Base-by-base conservation (phyloP, 2,888 invertebrate genomes). In the Cephus pygmeus region DNA sequence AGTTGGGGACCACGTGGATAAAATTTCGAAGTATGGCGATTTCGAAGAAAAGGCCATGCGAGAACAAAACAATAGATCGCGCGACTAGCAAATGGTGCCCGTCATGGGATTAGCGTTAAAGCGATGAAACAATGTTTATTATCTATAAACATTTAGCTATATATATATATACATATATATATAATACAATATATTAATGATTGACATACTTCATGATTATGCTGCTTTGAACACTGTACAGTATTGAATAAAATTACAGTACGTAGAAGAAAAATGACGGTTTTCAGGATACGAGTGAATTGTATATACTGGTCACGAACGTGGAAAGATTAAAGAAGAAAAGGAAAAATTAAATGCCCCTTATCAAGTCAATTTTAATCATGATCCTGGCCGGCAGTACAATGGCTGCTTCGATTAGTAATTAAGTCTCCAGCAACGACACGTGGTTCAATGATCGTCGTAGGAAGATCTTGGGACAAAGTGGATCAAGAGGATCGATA, bases 201-300 rank as follows among this genome's bases (percentile, higher is more conserved):
- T 15, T 6, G 34, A 73, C 73, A 34, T 82, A 79, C 80, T 77
- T 85, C 79, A 82, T 69, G 56, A 83, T 83, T 86, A 83, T 85
- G 80, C 83, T 85, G 86, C 87, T 87, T 87, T 81, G 79, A 87
- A 87, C 83, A 86, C 83, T 87, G 87, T 87, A 87, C 87, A 87
- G 86, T 85, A 83, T 85, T 83, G 85, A 87, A 87, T 86, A 86
- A 87, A 87, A 86, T 83, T 83, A 84, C 83, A 84, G 81, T 83
- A 79, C 83, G 83, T 87, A 83, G 84, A 83, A 81, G 79, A 78
- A 81, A 76, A 40, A 33, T 30, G 40, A 35, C 69, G 73, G 73
- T 12, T 36, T 31, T 34, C 23, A 35, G 36, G 11, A 74, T 56
- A 77, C 35, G 68, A 76, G 40, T 79, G 12, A 36, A 56, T 69